Percentiles rank a stretch among this genome's conserved stretches.
Conservation (phyloP, 2,888 invertebrate species). For the Ophioninae sp. region DNA sequence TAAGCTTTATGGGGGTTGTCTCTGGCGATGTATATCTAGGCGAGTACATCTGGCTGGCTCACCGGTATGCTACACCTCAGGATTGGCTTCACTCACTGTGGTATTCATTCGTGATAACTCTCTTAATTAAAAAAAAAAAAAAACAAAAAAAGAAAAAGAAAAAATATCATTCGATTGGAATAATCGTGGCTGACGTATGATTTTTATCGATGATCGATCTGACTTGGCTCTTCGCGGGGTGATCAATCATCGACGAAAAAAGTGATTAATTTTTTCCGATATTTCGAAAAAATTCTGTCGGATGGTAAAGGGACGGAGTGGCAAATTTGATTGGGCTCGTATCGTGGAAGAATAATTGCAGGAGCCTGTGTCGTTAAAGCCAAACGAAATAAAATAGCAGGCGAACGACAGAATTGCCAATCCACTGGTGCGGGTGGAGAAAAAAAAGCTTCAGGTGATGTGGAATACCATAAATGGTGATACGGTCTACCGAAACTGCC, state of each 20-base stretch:
- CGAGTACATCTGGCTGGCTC: conserved; percentile 25
- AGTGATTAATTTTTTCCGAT: neutral
- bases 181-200: too few relatives aligned
- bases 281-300: neutral
- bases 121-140: too few relatives aligned
- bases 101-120: neutral
- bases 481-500: conserved; percentile 6
- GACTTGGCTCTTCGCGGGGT: too few relatives aligned
- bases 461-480: neutral
- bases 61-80: conserved; percentile 36
- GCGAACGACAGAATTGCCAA: neutral
- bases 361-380: neutral
- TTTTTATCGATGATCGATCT: too few relatives aligned
- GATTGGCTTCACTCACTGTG: conserved; percentile 27
- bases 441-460: neutral
- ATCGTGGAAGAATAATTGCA: neutral
- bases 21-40: conserved; percentile 13
- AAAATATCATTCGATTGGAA: neutral
- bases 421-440: neutral
- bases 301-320: neutral
- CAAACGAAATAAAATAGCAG: neutral
- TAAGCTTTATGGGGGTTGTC: conserved; percentile 45
- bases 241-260: too few relatives aligned
- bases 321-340: neutral
- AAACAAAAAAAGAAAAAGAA: neutral